These are phyloP conservation scores for Prionace glauca DNA, from an alignment of 2,797 vertebrate genomes.

Conservation along the genomic window DNA sequence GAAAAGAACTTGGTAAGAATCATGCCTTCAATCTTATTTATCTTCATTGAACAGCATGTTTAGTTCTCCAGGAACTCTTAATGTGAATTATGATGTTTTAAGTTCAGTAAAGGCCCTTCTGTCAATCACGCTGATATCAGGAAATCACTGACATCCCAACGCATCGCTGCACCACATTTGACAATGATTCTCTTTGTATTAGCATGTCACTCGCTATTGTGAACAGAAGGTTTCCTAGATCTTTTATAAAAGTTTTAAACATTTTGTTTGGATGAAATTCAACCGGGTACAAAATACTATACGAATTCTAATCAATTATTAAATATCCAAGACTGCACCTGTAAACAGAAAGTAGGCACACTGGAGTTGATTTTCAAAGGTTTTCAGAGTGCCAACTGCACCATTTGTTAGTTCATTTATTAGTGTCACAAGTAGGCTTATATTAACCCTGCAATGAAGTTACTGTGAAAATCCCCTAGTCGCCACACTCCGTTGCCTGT, in stretches of 20 bases:
- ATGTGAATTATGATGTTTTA: background rate
- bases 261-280: background rate
- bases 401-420: background rate
- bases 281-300: background rate
- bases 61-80: background rate
- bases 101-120: constrained; percentile 20
- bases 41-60: background rate
- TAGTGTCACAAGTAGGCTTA: too few species aligned
- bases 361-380: too few species aligned
- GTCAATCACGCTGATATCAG: constrained; percentile 21
- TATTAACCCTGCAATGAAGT: too few species aligned
- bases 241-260: background rate
- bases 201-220: background rate
- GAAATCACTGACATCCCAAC: constrained; percentile 16
- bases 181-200: constrained; percentile 5
- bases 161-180: background rate
- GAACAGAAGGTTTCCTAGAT: background rate
- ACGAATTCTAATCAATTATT: background rate
- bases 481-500: too few species aligned
- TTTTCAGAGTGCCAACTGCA: background rate
- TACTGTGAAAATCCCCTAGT: too few species aligned
- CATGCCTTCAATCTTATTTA: background rate
- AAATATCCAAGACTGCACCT: background rate
- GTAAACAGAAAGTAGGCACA: background rate
- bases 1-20: background rate